These are phyloP conservation scores for Polyergus mexicanus DNA, from an alignment of 1,140 invertebrate species.

Conservation along the genomic window DNA sequence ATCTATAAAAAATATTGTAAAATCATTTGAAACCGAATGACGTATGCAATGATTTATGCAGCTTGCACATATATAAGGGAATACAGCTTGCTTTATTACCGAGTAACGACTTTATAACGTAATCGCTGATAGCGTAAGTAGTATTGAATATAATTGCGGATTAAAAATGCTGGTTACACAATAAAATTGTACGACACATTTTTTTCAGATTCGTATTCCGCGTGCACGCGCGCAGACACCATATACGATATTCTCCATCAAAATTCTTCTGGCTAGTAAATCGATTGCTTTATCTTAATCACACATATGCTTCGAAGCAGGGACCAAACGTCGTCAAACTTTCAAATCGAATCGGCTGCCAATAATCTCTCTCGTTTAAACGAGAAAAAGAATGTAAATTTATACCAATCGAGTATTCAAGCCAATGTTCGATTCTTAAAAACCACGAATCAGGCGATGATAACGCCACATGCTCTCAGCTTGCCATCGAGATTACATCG, in stretches of 20 bases:
- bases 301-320: conserved; percentile 5
- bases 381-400: background rate
- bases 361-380: background rate
- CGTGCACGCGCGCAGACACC: background rate
- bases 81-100: conserved; percentile 43
- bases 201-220: background rate
- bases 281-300: background rate
- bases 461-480: background rate
- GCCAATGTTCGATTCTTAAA: background rate
- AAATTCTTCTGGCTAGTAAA: conserved; percentile 1
- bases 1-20: conserved; percentile 25
- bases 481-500: background rate
- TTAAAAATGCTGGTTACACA: conserved; percentile 22
- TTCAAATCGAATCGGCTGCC: background rate
- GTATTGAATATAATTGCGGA: conserved; percentile 34
- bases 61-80: conserved; percentile 29
- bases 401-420: background rate
- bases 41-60: conserved; percentile 43
- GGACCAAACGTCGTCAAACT: background rate
- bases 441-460: background rate
- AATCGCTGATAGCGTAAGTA: conserved; percentile 39
- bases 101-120: conserved; percentile 38
- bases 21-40: conserved; percentile 18
- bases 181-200: conserved; percentile 40
- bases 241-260: conserved; percentile 1